These are phyloP conservation scores for Tetraneura akinire DNA, from an alignment of 1,140 invertebrate genomes.

Conservation along the genomic window DNA sequence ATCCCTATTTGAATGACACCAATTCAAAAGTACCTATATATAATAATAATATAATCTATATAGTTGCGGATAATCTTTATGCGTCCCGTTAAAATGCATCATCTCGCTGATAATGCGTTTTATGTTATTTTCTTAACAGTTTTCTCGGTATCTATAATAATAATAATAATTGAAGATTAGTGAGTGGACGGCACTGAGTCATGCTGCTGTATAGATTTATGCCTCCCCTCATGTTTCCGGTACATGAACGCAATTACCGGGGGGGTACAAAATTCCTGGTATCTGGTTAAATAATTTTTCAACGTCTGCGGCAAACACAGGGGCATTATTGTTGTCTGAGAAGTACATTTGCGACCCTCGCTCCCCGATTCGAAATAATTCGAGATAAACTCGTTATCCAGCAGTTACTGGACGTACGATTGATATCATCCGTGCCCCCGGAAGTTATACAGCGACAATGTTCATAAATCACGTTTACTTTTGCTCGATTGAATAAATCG, in stretches of 20 bases:
- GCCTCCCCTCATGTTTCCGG: neutral
- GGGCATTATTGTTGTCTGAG: neutral
- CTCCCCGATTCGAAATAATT: neutral
- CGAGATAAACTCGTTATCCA: neutral
- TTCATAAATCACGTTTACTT: neutral
- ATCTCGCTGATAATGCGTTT: too few species aligned
- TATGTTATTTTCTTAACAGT: neutral
- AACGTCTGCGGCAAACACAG: neutral
- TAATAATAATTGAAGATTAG: neutral
- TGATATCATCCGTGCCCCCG: neutral
- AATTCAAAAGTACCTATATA: too few species aligned
- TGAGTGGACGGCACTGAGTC: neutral
- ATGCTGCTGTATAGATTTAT: neutral
- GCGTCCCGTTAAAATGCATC: too few species aligned
- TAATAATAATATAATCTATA: too few species aligned
- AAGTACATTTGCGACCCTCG: neutral
- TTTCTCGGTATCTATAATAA: neutral
- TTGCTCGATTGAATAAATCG: neutral
- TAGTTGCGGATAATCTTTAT: too few species aligned
- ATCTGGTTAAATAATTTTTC: neutral
- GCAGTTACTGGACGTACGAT: neutral
- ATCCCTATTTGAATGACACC: too few species aligned
- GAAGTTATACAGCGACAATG: neutral
- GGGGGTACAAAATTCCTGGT: neutral
- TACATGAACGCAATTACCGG: conserved; percentile 15